Conservation (phyloP, 64 coral and sea anemone genomes). For the Actinia equina region DNA sequence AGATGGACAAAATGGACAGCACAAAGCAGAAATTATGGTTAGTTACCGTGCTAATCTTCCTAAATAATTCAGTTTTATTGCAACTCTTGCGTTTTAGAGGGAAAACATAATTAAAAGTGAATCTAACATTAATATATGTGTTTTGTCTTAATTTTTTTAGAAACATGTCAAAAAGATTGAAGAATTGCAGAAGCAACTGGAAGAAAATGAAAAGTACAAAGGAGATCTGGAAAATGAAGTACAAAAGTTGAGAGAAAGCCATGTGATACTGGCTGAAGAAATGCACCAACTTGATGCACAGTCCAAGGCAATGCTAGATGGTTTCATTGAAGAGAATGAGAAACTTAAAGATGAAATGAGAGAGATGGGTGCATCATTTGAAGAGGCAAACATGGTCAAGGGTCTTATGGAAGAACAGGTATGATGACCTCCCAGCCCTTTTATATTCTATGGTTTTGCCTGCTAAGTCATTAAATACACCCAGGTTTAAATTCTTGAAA, state of each 20-base stretch:
- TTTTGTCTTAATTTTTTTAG: not conserved
- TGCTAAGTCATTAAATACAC: no score
- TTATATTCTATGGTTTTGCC: not conserved
- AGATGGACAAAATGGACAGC: slow-evolving; percentile 9
- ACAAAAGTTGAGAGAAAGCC: not conserved
- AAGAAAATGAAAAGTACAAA: not conserved
- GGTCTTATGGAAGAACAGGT: slow-evolving; percentile 5
- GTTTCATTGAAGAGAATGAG: not conserved
- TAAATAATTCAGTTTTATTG: no score
- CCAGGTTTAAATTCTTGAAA: no score
- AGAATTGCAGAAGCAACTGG: slow-evolving; percentile 3
- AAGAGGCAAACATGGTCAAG: not conserved
- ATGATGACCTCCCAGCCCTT: not conserved
- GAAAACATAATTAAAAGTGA: not conserved
- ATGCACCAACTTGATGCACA: not conserved
- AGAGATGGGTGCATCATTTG: not conserved
- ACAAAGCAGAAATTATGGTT: not conserved
- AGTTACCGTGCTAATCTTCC: not conserved
- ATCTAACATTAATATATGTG: not conserved
- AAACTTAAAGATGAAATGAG: slow-evolving; percentile 14
- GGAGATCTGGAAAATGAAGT: slow-evolving; percentile 19
- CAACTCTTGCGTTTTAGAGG: not conserved
- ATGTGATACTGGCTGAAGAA: not conserved
- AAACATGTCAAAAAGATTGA: not conserved
- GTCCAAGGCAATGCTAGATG: not conserved